Conservation (phyloP, 2,797 vertebrate genomes). For the Takifugu rubripes region DNA sequence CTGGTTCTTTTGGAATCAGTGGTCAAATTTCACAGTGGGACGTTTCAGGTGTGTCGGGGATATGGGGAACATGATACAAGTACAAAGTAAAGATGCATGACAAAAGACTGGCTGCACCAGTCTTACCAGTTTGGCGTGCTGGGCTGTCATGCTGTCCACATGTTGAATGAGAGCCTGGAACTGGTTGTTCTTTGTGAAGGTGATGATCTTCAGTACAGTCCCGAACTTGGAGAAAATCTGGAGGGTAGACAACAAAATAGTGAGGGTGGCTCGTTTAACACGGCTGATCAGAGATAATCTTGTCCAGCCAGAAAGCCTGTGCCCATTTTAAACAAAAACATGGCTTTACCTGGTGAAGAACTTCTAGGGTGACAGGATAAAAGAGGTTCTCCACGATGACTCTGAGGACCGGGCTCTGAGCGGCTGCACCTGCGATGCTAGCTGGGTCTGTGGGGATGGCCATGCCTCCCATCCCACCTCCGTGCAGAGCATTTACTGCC, state of each 20-base stretch:
- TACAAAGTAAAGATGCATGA: neutral
- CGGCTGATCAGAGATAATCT: neutral
- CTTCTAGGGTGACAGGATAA: slow-evolving; percentile 95
- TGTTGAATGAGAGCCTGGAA: slow-evolving; percentile 97
- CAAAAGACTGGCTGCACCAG: slow-evolving; percentile 3
- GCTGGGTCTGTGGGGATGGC: slow-evolving; percentile 69
- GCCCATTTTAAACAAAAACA: neutral
- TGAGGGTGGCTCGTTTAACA: neutral
- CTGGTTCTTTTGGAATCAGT: too few species aligned
- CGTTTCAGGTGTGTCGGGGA: neutral
- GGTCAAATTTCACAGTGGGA: too few species aligned
- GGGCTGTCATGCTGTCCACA: slow-evolving; percentile 89
- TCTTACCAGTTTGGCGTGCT: slow-evolving; percentile 92
- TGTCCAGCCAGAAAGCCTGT: neutral
- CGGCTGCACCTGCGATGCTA: slow-evolving; percentile 71
- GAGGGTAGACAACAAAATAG: neutral
- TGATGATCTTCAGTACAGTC: slow-evolving; percentile 95
- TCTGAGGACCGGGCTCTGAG: slow-evolving; percentile 91
- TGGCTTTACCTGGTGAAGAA: slow-evolving; percentile 89
- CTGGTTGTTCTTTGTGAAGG: slow-evolving; percentile 98
- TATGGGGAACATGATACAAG: neutral
- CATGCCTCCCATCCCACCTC: slow-evolving; percentile 76
- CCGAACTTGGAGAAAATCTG: slow-evolving; percentile 79
- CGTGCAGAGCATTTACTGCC: slow-evolving; percentile 90
- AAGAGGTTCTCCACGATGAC: slow-evolving; percentile 98